These are phyloP conservation scores for Ambastaia sidthimunki DNA, from an alignment of 2,797 vertebrate genomes.

Conservation along the genomic window DNA sequence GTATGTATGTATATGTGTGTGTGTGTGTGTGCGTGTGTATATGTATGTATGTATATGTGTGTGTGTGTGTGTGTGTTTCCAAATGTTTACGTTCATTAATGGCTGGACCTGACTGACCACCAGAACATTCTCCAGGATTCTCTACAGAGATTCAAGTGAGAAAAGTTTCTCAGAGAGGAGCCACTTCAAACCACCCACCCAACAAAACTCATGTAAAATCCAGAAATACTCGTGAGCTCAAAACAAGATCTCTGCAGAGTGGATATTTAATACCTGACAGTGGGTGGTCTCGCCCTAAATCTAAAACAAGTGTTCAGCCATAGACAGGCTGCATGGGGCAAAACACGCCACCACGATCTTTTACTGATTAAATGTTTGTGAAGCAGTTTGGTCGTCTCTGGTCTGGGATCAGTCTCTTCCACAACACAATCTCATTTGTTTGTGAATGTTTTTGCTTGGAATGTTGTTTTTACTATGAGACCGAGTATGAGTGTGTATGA, in stretches of 20 bases:
- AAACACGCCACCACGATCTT: constrained; percentile 49
- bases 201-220: constrained; percentile 24
- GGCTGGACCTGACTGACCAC: not conserved
- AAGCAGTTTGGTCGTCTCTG: constrained; percentile 65
- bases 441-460: constrained; percentile 61
- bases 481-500: constrained; percentile 50
- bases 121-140: constrained; percentile 1
- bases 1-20: no score
- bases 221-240: constrained; percentile 33
- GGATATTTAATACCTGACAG: constrained; percentile 65
- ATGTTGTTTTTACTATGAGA: constrained; percentile 62
- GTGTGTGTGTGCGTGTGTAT: no score
- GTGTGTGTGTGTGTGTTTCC: no score
- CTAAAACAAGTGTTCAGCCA: constrained; percentile 61
- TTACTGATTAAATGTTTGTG: constrained; percentile 74
- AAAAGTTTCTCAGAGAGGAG: not conserved
- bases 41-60: no score
- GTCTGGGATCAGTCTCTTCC: constrained; percentile 59
- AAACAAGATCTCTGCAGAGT: constrained; percentile 52
- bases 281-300: constrained; percentile 76
- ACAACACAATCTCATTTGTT: constrained; percentile 58
- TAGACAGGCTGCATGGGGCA: constrained; percentile 37
- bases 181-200: constrained; percentile 27
- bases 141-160: not conserved
- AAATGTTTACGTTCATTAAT: not conserved